A percentile compares a stretch with the other conserved stretches of the same genome.
Evolutionary conservation across 2,888 invertebrate species (phyloP).

Genomic region (Gasteruption jaculator): DNA sequence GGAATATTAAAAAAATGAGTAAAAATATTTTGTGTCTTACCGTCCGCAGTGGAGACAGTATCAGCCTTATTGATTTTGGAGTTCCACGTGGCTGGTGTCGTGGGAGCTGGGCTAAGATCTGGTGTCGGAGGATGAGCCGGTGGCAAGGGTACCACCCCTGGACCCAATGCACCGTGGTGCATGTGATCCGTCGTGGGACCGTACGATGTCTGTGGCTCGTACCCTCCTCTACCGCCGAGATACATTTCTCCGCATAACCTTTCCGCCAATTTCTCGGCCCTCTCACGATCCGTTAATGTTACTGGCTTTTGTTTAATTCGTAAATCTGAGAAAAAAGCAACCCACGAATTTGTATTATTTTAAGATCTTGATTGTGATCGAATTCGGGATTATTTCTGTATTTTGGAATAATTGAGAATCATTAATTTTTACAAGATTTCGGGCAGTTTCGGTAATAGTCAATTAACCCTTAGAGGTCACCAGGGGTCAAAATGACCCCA

Average conservation of each 20-base stretch:
- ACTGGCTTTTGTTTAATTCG: conserved; percentile 60
- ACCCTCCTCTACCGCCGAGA: conserved; percentile 44
- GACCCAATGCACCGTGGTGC: conserved; percentile 35
- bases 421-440: no score
- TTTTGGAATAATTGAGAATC: no score
- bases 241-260: conserved; percentile 43
- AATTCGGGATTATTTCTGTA: no score
- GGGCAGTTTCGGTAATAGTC: no score
- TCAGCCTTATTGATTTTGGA: conserved; percentile 65
- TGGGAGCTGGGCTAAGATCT: conserved; percentile 54
- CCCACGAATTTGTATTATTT: no score
- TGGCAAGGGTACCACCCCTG: conserved; percentile 54
- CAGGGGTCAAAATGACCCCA: no score
- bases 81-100: conserved; percentile 55
- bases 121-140: conserved; percentile 50
- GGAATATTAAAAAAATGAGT: no score
- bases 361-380: no score
- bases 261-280: conserved; percentile 44
- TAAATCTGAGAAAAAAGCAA: conserved; percentile 34
- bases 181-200: conserved; percentile 30
- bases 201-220: conserved; percentile 34
- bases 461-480: no score
- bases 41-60: conserved; percentile 80
- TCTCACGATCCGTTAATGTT: conserved; percentile 51
- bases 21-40: conserved; percentile 56